These are phyloP conservation scores for Tetheella fluctuosa DNA, from an alignment of 2,888 invertebrate species.

Conservation along the genomic window DNA sequence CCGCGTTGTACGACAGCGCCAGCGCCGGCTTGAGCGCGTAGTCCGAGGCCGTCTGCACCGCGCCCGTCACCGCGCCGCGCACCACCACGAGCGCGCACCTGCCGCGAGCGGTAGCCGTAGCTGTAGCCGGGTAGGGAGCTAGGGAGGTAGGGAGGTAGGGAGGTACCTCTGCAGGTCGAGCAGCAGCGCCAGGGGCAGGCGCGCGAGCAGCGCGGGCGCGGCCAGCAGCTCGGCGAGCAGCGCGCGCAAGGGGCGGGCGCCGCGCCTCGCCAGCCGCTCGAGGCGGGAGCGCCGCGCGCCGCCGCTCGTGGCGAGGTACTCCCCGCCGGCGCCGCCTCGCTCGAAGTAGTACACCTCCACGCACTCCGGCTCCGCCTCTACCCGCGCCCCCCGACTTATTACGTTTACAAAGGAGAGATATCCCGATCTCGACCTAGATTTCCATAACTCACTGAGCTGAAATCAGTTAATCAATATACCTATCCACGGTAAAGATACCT, in stretches of 20 bases:
- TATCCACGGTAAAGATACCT: no score
- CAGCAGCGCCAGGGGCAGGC: conserved; percentile 85
- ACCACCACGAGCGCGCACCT: conserved; percentile 38
- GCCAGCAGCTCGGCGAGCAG: conserved; percentile 83
- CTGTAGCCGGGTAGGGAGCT: no score
- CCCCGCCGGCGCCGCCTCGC: conserved; percentile 42
- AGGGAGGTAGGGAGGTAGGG: no score
- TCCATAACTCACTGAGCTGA: no score
- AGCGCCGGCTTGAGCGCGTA: conserved; percentile 88
- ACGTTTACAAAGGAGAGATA: no score
- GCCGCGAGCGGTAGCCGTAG: no score
- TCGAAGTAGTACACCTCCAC: conserved; percentile 66
- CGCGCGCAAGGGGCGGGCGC: conserved; percentile 25
- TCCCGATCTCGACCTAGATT: no score
- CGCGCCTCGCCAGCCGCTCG: conserved; percentile 30
- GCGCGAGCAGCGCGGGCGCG: conserved; percentile 85
- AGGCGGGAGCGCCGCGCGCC: conserved; percentile 37
- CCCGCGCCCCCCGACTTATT: neutral
- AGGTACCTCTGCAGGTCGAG: conserved; percentile 55
- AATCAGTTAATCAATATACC: no score
- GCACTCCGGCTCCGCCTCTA: conserved; percentile 55
- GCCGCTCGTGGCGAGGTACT: conserved; percentile 40
- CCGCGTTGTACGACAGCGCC: conserved; percentile 87
- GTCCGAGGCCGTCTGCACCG: conserved; percentile 76
- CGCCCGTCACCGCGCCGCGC: conserved; percentile 46